These are phyloP conservation scores for Sardina pilchardus DNA, from an alignment of 2,113 vertebrate genomes.

Conservation along the genomic window DNA sequence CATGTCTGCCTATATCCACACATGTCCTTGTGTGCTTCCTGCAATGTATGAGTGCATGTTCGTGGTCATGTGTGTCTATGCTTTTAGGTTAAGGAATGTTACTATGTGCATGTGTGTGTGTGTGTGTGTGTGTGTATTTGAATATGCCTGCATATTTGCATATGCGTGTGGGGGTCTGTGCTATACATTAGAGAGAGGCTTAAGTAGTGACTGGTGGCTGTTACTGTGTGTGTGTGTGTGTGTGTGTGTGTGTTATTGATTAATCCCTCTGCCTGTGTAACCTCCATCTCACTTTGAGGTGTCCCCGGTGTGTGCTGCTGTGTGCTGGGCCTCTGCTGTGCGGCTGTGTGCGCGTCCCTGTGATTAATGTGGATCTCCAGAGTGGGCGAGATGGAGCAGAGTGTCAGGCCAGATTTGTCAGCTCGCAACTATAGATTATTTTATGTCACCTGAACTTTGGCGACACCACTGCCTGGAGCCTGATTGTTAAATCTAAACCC, in stretches of 20 bases:
- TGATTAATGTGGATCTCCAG: constrained; percentile 89
- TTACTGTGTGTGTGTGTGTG: constrained; percentile 62
- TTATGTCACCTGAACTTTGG: constrained; percentile 88
- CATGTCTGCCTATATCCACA: not conserved
- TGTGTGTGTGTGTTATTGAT: constrained; percentile 76
- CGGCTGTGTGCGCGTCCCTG: constrained; percentile 70
- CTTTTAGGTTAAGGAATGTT: not conserved
- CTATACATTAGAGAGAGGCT: constrained; percentile 60
- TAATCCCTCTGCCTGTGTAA: constrained; percentile 83
- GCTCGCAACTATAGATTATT: constrained; percentile 92
- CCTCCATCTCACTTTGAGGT: constrained; percentile 83
- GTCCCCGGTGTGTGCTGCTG: constrained; percentile 75
- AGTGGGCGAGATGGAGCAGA: constrained; percentile 79
- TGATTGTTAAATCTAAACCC: constrained; percentile 88
- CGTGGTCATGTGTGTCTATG: not conserved
- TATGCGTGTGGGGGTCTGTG: constrained; percentile 34
- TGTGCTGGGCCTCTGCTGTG: constrained; percentile 67
- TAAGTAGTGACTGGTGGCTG: constrained; percentile 80
- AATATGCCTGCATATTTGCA: no score
- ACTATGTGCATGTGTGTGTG: constrained; percentile 18
- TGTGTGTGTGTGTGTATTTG: constrained; percentile 3
- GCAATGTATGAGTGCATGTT: not conserved
- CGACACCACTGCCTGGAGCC: constrained; percentile 80
- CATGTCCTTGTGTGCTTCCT: not conserved
- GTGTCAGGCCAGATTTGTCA: constrained; percentile 91